phyloP scores from a whole-genome alignment of 2,797 vertebrate genomes.

The Typhlichthys subterraneus region DNA sequence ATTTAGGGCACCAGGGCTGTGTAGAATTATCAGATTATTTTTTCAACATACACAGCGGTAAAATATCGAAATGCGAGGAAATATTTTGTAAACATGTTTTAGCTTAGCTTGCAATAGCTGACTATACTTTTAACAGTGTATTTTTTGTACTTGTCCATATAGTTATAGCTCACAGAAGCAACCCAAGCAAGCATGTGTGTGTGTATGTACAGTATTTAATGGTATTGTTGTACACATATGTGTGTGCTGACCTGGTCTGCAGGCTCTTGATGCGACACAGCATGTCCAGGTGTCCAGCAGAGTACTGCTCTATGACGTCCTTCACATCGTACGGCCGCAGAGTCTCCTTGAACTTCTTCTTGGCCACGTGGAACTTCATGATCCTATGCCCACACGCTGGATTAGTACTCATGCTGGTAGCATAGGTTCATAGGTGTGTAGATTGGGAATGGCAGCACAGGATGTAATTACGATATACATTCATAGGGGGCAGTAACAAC shows the following conservation, averaged over 20 bases:
- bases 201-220: slow-evolving; percentile 6
- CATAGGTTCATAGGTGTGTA: too few relatives aligned
- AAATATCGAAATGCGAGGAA: too few relatives aligned
- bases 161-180: not conserved
- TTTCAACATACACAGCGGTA: too few relatives aligned
- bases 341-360: slow-evolving; percentile 98
- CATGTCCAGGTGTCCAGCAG: slow-evolving; percentile 97
- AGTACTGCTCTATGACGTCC: slow-evolving; percentile 99
- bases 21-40: too few relatives aligned
- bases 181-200: not conserved
- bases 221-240: slow-evolving; percentile 3
- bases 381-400: slow-evolving; percentile 79
- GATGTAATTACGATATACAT: slow-evolving; percentile 17
- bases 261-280: slow-evolving; percentile 97
- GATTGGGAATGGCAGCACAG: too few relatives aligned
- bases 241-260: slow-evolving; percentile 86
- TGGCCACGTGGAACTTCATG: slow-evolving; percentile 98
- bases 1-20: too few relatives aligned
- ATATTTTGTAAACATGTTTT: too few relatives aligned
- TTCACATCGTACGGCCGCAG: slow-evolving; percentile 97
- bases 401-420: too few relatives aligned
- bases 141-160: too few relatives aligned
- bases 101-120: too few relatives aligned
- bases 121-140: too few relatives aligned
- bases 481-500: slow-evolving; percentile 60